A percentile compares a stretch with the other conserved stretches of the same genome.
Evolutionary conservation across 2,888 invertebrate species (phyloP).

Genomic region (Ischnus inquisitorius): DNA sequence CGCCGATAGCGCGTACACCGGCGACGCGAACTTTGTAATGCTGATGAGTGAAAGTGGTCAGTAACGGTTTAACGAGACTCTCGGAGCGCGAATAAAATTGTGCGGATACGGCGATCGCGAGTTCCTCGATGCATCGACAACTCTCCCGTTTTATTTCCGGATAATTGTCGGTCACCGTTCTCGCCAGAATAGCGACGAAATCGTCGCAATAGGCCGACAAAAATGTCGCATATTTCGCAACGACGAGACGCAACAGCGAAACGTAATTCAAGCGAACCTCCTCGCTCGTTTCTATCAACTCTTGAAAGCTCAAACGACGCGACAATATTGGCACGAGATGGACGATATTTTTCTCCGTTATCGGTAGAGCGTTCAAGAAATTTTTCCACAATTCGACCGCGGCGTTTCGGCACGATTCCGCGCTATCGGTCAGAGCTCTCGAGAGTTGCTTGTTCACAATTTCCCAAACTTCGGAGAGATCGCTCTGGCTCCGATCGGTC

Average conservation of each 20-base stretch:
- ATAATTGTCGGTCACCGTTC: conserved; percentile 91
- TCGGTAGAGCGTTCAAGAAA: conserved; percentile 87
- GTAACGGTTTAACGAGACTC: conserved; percentile 90
- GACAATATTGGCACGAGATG: conserved; percentile 92
- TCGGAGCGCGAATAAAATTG: conserved; percentile 93
- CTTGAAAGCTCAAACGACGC: conserved; percentile 92
- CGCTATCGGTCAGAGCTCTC: conserved; percentile 87
- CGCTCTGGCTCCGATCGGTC: conserved; percentile 78
- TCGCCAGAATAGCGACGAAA: conserved; percentile 90
- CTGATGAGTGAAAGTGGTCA: conserved; percentile 92
- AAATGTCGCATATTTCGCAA: conserved; percentile 88
- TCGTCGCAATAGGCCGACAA: conserved; percentile 91
- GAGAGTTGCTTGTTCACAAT: conserved; percentile 85
- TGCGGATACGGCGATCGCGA: conserved; percentile 89
- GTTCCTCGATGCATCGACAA: conserved; percentile 89
- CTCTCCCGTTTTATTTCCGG: conserved; percentile 93
- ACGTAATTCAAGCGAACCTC: conserved; percentile 92
- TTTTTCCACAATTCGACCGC: conserved; percentile 87
- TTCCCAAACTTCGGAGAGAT: conserved; percentile 85
- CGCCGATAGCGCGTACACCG: conserved; percentile 91
- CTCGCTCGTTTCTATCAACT: conserved; percentile 91
- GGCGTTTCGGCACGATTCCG: conserved; percentile 89
- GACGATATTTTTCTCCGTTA: conserved; percentile 91
- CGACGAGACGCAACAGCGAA: conserved; percentile 88
- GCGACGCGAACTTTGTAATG: conserved; percentile 93